Conservation (phyloP, 1,140 invertebrate genomes). For the Manduca sexta region DNA sequence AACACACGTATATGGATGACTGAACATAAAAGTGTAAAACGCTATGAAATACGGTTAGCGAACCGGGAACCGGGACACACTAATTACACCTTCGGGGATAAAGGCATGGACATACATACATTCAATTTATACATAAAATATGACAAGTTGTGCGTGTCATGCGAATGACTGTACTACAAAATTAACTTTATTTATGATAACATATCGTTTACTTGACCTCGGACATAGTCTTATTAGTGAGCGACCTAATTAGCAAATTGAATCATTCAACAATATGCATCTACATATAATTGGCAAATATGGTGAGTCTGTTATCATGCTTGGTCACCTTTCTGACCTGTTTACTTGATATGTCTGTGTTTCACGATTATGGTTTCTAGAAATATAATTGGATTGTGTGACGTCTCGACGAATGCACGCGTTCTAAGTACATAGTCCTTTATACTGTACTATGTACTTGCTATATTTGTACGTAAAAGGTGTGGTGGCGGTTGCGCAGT, state of each 20-base stretch:
- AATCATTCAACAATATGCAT: slow-evolving; percentile 24
- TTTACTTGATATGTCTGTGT: slow-evolving; percentile 35
- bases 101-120: too few relatives aligned
- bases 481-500: slow-evolving; percentile 23
- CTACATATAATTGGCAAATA: slow-evolving; percentile 21
- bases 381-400: slow-evolving; percentile 15
- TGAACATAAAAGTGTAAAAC: too few relatives aligned
- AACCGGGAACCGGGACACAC: too few relatives aligned
- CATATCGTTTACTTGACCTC: slow-evolving; percentile 20
- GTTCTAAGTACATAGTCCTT: too few relatives aligned
- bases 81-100: too few relatives aligned
- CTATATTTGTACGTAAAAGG: neutral
- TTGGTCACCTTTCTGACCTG: slow-evolving; percentile 49
- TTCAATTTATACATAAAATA: too few relatives aligned
- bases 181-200: slow-evolving; percentile 11
- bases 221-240: slow-evolving; percentile 22
- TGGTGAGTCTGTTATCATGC: slow-evolving; percentile 37
- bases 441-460: too few relatives aligned
- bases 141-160: too few relatives aligned
- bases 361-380: slow-evolving; percentile 35
- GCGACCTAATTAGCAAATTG: slow-evolving; percentile 34
- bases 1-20: too few relatives aligned
- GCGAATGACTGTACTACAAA: too few relatives aligned
- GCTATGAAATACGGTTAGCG: too few relatives aligned
- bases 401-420: too few relatives aligned